phyloP scores from a whole-genome alignment of 2,888 invertebrate genomes.

The Ellobium chinense region DNA sequence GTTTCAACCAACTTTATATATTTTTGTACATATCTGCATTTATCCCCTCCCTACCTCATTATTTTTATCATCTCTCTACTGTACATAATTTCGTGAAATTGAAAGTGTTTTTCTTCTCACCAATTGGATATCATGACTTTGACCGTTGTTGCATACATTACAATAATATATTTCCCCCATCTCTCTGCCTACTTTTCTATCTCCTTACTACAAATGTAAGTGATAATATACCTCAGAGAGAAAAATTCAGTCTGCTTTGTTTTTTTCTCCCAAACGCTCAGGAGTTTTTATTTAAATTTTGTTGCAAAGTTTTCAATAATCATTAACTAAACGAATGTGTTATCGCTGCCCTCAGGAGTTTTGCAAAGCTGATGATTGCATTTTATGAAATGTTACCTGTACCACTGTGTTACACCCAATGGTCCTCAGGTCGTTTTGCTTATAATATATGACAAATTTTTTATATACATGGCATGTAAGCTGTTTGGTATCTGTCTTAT shows the following conservation, averaged over 20 bases:
- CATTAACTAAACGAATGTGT: background rate
- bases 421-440: background rate
- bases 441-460: too few species aligned
- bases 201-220: too few species aligned
- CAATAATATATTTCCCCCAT: too few species aligned
- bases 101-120: too few species aligned
- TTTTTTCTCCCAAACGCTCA: slow-evolving; percentile 1
- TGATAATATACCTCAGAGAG: too few species aligned
- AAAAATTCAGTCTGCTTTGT: background rate
- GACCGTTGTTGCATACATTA: too few species aligned
- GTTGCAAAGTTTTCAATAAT: background rate
- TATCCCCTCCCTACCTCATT: slow-evolving; percentile 29
- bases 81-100: too few species aligned
- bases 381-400: background rate
- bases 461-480: too few species aligned
- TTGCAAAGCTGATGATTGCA: background rate
- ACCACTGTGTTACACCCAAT: background rate
- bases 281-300: background rate
- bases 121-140: too few species aligned
- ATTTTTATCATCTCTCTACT: too few species aligned
- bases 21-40: slow-evolving; percentile 40
- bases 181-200: too few species aligned
- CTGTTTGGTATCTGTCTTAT: too few species aligned
- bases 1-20: slow-evolving; percentile 17
- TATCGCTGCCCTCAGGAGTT: background rate